Conservation (phyloP, 1,140 invertebrate species). For the Yoshiicerus persimilis region DNA sequence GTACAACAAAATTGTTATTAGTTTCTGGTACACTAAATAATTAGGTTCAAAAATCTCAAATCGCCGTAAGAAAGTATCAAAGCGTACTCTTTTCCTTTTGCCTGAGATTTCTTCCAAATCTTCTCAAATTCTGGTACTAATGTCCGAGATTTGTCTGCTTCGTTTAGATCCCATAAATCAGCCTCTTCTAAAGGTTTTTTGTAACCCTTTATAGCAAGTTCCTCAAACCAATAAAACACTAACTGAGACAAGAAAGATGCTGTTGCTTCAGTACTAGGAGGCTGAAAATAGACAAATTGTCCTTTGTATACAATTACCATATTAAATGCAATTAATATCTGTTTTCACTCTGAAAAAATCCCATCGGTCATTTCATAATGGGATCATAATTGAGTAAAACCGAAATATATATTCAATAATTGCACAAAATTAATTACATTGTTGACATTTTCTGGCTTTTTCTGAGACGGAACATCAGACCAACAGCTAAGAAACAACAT, state of each 20-base stretch:
- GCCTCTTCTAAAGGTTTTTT: slow-evolving; percentile 55
- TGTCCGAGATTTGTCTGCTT: slow-evolving; percentile 55
- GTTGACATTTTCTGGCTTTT: not conserved
- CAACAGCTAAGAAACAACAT: slow-evolving; percentile 2
- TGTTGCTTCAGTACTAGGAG: slow-evolving; percentile 59
- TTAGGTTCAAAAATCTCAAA: not conserved
- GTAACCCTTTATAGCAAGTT: slow-evolving; percentile 57
- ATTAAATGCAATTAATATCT: not conserved
- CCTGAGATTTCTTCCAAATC: slow-evolving; percentile 55
- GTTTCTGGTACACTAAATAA: not conserved
- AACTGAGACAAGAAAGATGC: slow-evolving; percentile 62
- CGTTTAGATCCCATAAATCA: slow-evolving; percentile 62
- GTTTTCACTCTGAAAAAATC: not conserved
- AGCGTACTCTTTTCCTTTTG: slow-evolving; percentile 57
- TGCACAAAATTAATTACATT: not conserved
- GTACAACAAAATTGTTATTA: no score
- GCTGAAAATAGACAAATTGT: no score
- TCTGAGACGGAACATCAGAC: not conserved
- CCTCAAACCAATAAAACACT: slow-evolving; percentile 63
- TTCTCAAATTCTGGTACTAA: slow-evolving; percentile 57
- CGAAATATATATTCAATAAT: not conserved
- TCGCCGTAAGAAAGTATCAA: not conserved
- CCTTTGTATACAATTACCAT: not conserved
- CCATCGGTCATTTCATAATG: not conserved
- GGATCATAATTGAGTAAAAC: not conserved